Base-by-base conservation (phyloP, 1,140 invertebrate species). In the Platorchestia sp. region DNA sequence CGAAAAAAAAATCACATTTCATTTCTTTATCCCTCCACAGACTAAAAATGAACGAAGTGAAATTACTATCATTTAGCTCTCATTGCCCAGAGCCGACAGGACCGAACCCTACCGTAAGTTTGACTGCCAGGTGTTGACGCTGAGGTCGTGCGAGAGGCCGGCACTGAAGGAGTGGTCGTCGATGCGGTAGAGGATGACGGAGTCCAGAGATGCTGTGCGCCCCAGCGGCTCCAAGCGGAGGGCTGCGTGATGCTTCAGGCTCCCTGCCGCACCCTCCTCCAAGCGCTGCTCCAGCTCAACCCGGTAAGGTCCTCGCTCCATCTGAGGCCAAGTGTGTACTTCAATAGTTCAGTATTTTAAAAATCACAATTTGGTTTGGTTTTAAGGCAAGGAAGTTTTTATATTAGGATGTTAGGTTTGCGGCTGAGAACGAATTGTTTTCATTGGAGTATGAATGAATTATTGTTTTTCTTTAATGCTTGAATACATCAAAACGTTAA, bases 261-360 rank as follows among this genome's bases (percentile, higher is more conserved):
- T 93, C 43, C 91, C 91, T 47, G 43, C 91, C 45, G 91, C 91
- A 19, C 91, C 91, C 36, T 45, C 45, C 45, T 93, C 91, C 45
- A 93, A 16, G 43, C 91, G 91, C 91, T 93, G 91, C 45, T 93
- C 91, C 91, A 93, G 45, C 91, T 93, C 91, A 7, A 89, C n/a
- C 14, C 87, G 10, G 14, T 44, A 27, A 3, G 14, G 41, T 36
- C 87, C 87, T 27, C n/a, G 87, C 41, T 89, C 87, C 87, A 89
- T 41, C 87, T 89, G 87, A 75, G 59, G 27, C 1, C 7, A 75
- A 14, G 27, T n/a, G n/a, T n/a, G n/a, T 75, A 75, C 27, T 75
- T 51, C 47, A 10, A 6, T 51, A 51, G 47, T 51, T 10, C 19
- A 51, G 47, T 7, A 51, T 51, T 19, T 51, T 51, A 7, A 6